Evolutionary conservation across 2,113 vertebrate species (phyloP).

Genomic region (Agapornis roseicollis): DNA sequence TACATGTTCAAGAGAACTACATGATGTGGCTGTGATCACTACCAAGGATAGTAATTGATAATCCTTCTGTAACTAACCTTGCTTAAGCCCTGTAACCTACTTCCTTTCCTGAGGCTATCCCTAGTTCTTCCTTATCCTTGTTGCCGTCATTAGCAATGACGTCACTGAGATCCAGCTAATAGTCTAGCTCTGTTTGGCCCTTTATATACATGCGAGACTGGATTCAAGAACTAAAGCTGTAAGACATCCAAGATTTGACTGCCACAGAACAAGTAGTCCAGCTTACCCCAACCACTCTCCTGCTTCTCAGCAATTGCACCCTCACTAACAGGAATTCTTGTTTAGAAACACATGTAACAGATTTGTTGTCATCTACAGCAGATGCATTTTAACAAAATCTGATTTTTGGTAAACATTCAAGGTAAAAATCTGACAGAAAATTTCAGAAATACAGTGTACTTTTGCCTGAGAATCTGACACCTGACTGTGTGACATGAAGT

Average conservation of each 20-base stretch:
- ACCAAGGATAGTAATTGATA: slow-evolving; percentile 2
- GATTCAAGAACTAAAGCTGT: background rate
- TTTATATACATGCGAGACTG: background rate
- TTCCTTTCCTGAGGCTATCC: background rate
- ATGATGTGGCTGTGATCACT: background rate
- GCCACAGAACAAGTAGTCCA: background rate
- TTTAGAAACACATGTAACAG: background rate
- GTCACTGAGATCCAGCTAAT: background rate
- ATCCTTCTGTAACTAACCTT: background rate
- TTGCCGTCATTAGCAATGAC: background rate
- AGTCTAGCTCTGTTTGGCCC: background rate
- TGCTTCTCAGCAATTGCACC: background rate
- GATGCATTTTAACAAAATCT: background rate
- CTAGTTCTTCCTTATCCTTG: background rate
- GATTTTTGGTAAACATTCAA: background rate
- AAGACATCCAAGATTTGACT: background rate
- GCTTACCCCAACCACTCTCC: background rate
- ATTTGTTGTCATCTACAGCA: background rate
- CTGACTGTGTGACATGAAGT: background rate
- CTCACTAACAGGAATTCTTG: background rate
- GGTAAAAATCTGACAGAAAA: background rate
- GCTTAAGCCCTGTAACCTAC: background rate
- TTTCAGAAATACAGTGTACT: background rate
- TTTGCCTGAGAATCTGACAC: background rate
- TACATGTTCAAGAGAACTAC: background rate